These are phyloP conservation scores for Drosophila kambysellisi DNA, from an alignment of 2,888 invertebrate genomes.

Conservation along the genomic window DNA sequence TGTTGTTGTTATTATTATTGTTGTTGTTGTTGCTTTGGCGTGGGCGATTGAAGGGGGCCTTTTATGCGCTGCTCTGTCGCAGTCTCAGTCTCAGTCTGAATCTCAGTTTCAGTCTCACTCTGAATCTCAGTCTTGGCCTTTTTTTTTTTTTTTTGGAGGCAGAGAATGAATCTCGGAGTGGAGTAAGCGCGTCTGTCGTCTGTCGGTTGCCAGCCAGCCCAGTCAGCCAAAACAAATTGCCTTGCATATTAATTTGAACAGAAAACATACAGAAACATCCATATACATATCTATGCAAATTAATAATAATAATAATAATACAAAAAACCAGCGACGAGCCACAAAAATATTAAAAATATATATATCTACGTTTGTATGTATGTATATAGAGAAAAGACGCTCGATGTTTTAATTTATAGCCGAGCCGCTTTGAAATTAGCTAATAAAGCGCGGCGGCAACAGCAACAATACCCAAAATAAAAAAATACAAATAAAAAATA, in stretches of 20 bases:
- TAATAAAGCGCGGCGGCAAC: constrained; percentile 60
- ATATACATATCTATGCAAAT: constrained; percentile 66
- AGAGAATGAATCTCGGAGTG: constrained; percentile 18
- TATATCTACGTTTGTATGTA: not conserved
- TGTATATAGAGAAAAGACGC: constrained; percentile 28
- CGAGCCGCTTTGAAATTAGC: constrained; percentile 79
- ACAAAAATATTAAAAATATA: constrained; percentile 38
- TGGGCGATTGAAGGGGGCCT: constrained; percentile 24
- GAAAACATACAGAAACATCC: constrained; percentile 45
- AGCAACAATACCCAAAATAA: constrained; percentile 27
- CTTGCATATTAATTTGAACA: constrained; percentile 71
- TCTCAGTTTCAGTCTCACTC: not conserved
- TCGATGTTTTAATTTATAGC: constrained; percentile 77
- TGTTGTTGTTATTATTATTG: constrained; percentile 4
- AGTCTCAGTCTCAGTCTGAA: not conserved
- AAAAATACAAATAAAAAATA: constrained; percentile 12
- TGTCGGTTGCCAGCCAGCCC: constrained; percentile 17
- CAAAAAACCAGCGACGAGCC: constrained; percentile 40
- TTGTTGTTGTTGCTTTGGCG: constrained; percentile 7
- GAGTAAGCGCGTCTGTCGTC: not conserved
- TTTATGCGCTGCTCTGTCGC: not conserved
- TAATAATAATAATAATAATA: constrained; percentile 49
- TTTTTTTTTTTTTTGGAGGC: not conserved
- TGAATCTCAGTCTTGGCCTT: not conserved
- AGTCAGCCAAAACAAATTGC: constrained; percentile 57